Percentiles rank a stretch among this genome's conserved stretches.
These are phyloP conservation scores for Mimachlamys varia DNA, from an alignment of 2,888 invertebrate genomes.

Conservation along the genomic window DNA sequence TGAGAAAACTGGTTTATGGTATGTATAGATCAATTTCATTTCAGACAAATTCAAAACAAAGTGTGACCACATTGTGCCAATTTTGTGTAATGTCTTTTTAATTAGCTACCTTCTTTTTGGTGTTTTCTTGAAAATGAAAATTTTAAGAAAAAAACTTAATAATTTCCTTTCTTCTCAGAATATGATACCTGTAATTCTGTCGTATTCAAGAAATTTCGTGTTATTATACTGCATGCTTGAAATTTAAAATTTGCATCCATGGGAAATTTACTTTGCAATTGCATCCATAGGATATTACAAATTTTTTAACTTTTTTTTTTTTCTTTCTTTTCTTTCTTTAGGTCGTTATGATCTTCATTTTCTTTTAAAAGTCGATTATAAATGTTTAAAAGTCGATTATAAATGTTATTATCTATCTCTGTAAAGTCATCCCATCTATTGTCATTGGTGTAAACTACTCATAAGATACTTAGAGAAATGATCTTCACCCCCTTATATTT, in stretches of 20 bases:
- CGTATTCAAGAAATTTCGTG: no score
- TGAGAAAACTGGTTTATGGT: background rate
- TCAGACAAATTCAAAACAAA: background rate
- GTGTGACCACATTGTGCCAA: conserved; percentile 9
- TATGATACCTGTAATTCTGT: no score
- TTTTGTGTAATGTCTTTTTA: background rate
- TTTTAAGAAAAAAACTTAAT: background rate
- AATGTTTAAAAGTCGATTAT: background rate
- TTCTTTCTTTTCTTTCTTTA: background rate
- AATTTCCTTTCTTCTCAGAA: no score
- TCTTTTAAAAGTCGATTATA: background rate
- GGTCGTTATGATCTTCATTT: background rate
- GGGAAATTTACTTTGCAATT: background rate
- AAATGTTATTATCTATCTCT: background rate
- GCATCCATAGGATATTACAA: background rate
- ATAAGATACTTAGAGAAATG: background rate
- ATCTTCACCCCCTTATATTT: background rate
- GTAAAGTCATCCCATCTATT: background rate
- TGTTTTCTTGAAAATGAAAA: background rate
- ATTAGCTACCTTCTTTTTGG: background rate
- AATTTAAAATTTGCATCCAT: background rate
- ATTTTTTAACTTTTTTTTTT: background rate
- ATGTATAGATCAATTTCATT: background rate
- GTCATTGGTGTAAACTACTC: background rate
- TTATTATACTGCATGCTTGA: background rate